Conservation (phyloP, 2,888 invertebrate species). For the Zhuqinia jingwanae region DNA sequence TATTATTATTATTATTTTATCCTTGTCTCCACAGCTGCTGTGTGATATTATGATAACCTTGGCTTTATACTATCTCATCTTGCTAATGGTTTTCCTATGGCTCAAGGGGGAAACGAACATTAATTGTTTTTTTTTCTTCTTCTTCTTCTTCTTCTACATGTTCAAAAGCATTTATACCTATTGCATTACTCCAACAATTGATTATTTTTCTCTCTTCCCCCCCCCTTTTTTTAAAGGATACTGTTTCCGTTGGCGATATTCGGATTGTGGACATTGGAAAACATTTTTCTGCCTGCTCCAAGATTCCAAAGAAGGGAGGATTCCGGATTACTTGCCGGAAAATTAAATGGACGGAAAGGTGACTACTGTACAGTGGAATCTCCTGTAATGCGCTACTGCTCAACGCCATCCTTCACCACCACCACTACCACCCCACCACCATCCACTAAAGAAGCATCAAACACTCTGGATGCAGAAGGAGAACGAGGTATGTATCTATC, state of each 20-base stretch:
- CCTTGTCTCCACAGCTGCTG: too few species aligned
- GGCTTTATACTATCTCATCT: conserved; percentile 17
- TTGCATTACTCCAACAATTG: background rate
- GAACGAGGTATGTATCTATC: conserved; percentile 14
- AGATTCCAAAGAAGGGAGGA: conserved; percentile 66
- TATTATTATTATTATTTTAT: too few species aligned
- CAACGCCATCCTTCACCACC: conserved; percentile 21
- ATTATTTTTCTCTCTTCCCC: conserved; percentile 54
- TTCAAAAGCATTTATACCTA: background rate
- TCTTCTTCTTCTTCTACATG: background rate
- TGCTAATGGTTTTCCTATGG: conserved; percentile 20
- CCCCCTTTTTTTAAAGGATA: too few species aligned
- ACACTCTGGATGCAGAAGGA: background rate
- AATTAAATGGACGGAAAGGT: conserved; percentile 74
- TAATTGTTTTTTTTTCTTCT: background rate
- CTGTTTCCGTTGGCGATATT: conserved; percentile 76
- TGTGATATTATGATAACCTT: background rate
- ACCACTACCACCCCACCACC: too few species aligned
- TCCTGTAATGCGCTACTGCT: conserved; percentile 71
- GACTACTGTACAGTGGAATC: conserved; percentile 76
- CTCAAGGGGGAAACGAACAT: background rate
- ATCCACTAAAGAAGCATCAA: conserved; percentile 5
- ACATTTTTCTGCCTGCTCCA: conserved; percentile 69
- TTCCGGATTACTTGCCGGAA: conserved; percentile 74
- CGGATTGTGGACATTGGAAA: conserved; percentile 71